Base-by-base conservation (phyloP, 2,888 invertebrate genomes). In the Unio pictorum region DNA sequence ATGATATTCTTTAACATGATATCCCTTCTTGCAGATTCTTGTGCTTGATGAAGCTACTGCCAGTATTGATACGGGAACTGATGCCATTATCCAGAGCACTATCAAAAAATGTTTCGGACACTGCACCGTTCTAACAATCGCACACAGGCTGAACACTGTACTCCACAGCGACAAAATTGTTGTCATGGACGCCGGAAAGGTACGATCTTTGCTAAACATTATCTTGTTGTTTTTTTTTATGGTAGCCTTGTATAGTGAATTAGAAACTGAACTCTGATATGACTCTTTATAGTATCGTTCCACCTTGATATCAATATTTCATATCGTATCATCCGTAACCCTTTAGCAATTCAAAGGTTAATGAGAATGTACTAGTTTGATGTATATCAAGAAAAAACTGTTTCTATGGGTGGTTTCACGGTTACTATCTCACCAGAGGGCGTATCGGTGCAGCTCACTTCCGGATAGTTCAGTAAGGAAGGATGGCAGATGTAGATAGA, bases 101-200 rank as follows among this genome's bases (percentile, higher is more conserved):
- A 90, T 93, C 61, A 88, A 90, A 66, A 86, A 90, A n/a, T 90
- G 91, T 73, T 93, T 93, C 81, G 84, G 84, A 4, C 88, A 91
- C 61, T 92, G 92, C 76, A 93, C 93, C 0, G 90, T 93, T 5
- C 82, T 93, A 6, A 92, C 92, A n/a, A 92, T 93, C 79, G 93
- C 93, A 20, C 93, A 93, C 84, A 88, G 93, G 63, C 86, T 93
- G 28, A 90, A 91, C 79, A 92, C 92, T 23, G 91, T 93, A 18
- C 81, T 91, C 60, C 85, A 89, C 7, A 92, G 91, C 84, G 91
- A 93, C 81, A 87, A 91, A 30, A 89, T 93, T 61, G 84, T 93
- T 62, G 90, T 92, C 26, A 87, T 93, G 88, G 90, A 91, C 17
- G 86, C 90, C 59, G 92, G 92, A 67, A 86, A 89, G 90, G 86